Base-by-base conservation (phyloP, 2,888 invertebrate species). In the Cenopis cana region DNA sequence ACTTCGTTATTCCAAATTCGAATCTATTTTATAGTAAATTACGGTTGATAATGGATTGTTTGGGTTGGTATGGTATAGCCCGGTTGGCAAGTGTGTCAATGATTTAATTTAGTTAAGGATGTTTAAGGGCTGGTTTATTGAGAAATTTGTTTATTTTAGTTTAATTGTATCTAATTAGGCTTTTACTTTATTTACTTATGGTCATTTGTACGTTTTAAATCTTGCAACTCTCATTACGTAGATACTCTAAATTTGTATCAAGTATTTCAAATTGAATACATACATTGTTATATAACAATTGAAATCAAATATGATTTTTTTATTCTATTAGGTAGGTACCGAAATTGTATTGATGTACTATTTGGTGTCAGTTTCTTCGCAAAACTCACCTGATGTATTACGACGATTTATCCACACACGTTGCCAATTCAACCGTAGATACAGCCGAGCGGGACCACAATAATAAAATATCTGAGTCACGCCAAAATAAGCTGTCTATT, bases 81-180 rank as follows among this genome's bases (percentile, higher is more conserved):
- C 74, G 76, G 54, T 73, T 80, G 74, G 68, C 77, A 88, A 85
- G 79, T 88, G 80, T 87, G 89, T 86, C 86, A 89, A 86, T 85
- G 87, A 82, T 83, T 83, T 80, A 82, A 84, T 84, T 81, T 81
- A 82, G 84, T 81, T 78, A 78, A 81, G 80, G 82, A 80, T 77
- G 73, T 75, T 76, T 76, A 73, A 73, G 68, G 73, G 74, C 79
- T 80, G 82, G 83, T 82, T 33, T 36, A 65, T 70, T 59, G 52
- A 65, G 65, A 65, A 70, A 70, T 29, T 64, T 17, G 57, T 46
- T n/a, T n/a, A 4, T n/a, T 50, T 38, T 24, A 20, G n/a, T 36
- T 52, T 14, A 33, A 62, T 41, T 59, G 14, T 41, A 14, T 52
- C 14, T 20, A 52, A 52, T 52, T 52, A 20, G 6, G 52, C 33